Conservation (phyloP, 2,113 vertebrate genomes). For the Nesogale talazaci region DNA sequence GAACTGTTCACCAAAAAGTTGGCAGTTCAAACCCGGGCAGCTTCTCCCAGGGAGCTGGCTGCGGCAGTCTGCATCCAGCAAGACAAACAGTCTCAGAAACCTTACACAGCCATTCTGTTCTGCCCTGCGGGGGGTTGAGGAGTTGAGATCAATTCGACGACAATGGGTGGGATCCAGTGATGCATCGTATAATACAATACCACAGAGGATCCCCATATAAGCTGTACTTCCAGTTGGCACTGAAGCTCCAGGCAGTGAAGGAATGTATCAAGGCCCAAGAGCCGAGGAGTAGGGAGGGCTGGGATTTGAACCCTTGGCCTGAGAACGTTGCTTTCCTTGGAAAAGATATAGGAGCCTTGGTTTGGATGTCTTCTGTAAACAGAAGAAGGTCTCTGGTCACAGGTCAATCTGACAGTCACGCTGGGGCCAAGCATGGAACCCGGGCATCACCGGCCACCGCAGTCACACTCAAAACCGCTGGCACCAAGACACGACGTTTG, state of each 20-base stretch:
- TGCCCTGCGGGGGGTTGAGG: too few relatives aligned
- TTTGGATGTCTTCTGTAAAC: constrained; percentile 19
- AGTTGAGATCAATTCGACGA: too few relatives aligned
- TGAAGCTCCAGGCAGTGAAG: too few relatives aligned
- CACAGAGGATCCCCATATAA: too few relatives aligned
- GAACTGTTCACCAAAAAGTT: too few relatives aligned
- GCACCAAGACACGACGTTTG: neutral
- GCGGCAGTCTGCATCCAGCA: too few relatives aligned
- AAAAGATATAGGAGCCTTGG: constrained; percentile 28
- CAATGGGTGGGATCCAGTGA: too few relatives aligned
- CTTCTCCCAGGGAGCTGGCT: too few relatives aligned
- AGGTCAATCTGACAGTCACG: constrained; percentile 2
- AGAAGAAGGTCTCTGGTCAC: constrained; percentile 41
- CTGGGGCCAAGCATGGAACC: constrained; percentile 23
- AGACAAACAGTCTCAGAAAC: too few relatives aligned
- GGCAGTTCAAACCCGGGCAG: too few relatives aligned
- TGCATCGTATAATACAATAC: neutral
- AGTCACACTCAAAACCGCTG: constrained; percentile 47
- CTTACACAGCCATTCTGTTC: too few relatives aligned
- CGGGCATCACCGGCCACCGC: constrained; percentile 53
- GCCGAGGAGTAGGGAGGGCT: neutral
- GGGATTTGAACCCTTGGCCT: constrained; percentile 21
- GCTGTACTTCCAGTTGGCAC: too few relatives aligned
- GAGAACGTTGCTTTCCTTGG: neutral
- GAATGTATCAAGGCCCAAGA: neutral